These are phyloP conservation scores for Aplochiton taeniatus DNA, from an alignment of 2,797 vertebrate genomes.

Conservation along the genomic window DNA sequence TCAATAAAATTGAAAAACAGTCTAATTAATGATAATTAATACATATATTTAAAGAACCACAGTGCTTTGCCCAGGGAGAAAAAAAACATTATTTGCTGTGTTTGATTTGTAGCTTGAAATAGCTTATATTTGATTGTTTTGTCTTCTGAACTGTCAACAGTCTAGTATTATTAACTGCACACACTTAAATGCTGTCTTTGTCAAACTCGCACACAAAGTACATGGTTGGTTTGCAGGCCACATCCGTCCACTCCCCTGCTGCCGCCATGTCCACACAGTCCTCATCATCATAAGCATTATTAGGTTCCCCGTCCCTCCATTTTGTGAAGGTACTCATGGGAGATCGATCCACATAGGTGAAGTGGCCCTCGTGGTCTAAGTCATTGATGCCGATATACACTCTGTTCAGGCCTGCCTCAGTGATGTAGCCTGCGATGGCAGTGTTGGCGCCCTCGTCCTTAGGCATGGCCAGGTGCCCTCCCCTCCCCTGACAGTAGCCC, in stretches of 20 bases:
- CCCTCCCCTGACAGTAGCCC: conserved; percentile 87
- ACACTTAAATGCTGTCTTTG: conserved; percentile 80
- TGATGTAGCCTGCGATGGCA: conserved; percentile 87
- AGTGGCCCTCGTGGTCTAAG: conserved; percentile 88
- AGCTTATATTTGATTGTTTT: too few relatives aligned
- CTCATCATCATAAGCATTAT: conserved; percentile 92
- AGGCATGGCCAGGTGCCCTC: conserved; percentile 94
- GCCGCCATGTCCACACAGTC: conserved; percentile 96
- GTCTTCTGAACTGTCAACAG: too few relatives aligned
- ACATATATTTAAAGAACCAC: neutral
- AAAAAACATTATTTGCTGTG: too few relatives aligned
- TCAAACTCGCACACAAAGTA: conserved; percentile 98
- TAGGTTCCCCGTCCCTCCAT: conserved; percentile 93
- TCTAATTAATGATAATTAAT: neutral
- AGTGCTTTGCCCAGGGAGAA: too few relatives aligned
- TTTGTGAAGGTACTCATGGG: conserved; percentile 94
- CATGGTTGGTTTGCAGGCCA: conserved; percentile 92
- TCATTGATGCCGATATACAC: conserved; percentile 96
- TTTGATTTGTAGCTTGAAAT: too few relatives aligned
- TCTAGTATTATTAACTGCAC: too few relatives aligned
- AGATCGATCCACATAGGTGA: conserved; percentile 88
- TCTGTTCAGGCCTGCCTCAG: conserved; percentile 86
- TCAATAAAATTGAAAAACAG: neutral
- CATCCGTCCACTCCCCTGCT: conserved; percentile 95
- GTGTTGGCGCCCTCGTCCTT: conserved; percentile 88